Percentiles rank a stretch among this genome's conserved stretches.
These are phyloP conservation scores for Zoanthus solanderi DNA, from an alignment of 92 coral and sea anemone genomes.

Conservation along the genomic window DNA sequence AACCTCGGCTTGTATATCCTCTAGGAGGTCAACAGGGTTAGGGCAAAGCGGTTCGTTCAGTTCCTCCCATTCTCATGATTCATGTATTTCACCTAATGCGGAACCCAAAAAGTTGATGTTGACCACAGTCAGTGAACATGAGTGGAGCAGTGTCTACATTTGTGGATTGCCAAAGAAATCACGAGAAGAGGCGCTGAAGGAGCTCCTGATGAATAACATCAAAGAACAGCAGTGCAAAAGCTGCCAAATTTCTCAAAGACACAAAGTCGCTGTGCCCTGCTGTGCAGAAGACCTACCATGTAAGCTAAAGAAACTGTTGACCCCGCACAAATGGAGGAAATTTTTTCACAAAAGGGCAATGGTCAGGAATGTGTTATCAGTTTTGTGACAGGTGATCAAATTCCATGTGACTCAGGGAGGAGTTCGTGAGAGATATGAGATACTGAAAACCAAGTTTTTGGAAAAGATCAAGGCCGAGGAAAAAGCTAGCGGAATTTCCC, in stretches of 20 bases:
- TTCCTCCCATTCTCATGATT: too few relatives aligned
- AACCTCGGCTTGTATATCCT: too few relatives aligned
- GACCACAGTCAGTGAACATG: too few relatives aligned
- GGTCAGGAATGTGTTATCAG: conserved; percentile 7
- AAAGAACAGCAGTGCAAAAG: too few relatives aligned
- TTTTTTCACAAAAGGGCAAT: conserved; percentile 49
- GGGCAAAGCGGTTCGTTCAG: too few relatives aligned
- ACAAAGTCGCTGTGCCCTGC: conserved; percentile 49
- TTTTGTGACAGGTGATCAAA: neutral
- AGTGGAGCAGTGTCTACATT: too few relatives aligned
- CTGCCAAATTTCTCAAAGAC: neutral
- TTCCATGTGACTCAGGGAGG: conserved; percentile 41
- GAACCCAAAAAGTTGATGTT: neutral
- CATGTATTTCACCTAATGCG: too few relatives aligned
- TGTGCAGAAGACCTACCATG: conserved; percentile 44
- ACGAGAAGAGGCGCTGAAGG: neutral
- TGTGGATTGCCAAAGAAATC: too few relatives aligned
- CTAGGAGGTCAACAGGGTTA: too few relatives aligned
- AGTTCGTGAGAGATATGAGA: conserved; percentile 30
- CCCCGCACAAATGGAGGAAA: conserved; percentile 44
- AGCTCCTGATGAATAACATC: conserved; percentile 33
- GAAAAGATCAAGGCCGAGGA: conserved; percentile 36
- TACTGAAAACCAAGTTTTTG: conserved; percentile 15
- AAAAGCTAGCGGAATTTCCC: conserved; percentile 37
- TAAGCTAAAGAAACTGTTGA: conserved; percentile 56